A percentile compares a stretch with the other conserved stretches of the same genome.
Evolutionary conservation across 2,797 vertebrate genomes (phyloP).

Genomic region (Esox lucius): DNA sequence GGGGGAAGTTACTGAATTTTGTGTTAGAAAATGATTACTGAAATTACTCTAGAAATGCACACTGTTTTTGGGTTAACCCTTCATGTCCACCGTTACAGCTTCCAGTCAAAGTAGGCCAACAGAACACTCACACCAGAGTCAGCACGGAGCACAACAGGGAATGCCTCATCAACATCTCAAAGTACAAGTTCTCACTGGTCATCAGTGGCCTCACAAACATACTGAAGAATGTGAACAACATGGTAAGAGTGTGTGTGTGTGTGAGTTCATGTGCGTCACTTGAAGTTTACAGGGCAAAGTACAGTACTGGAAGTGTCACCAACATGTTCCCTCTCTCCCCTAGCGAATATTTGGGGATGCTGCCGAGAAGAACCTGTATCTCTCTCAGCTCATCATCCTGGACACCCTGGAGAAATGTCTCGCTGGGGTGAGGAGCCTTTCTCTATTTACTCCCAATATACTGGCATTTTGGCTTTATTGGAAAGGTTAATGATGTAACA

Average conservation of each 20-base stretch:
- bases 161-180: constrained; percentile 99
- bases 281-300: background rate
- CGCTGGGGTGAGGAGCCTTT: constrained; percentile 85
- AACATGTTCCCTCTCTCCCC: constrained; percentile 18
- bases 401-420: constrained; percentile 99
- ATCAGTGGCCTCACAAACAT: constrained; percentile 98
- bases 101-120: constrained; percentile 94
- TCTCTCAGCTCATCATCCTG: constrained; percentile 98
- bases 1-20: too few species aligned
- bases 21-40: background rate
- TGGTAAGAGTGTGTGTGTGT: constrained; percentile 80
- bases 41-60: background rate
- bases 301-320: background rate
- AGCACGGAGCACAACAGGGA: constrained; percentile 99
- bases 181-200: constrained; percentile 99
- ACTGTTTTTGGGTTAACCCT: background rate
- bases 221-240: constrained; percentile 99
- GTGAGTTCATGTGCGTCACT: background rate
- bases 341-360: constrained; percentile 97
- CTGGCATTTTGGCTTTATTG: too few species aligned
- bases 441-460: too few species aligned
- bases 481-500: too few species aligned
- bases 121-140: constrained; percentile 98
- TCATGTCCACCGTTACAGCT: constrained; percentile 71
- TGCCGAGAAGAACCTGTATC: constrained; percentile 98